Evolutionary conservation across 2,888 invertebrate genomes (phyloP), one percentile per base, ranked within the genome.

Genomic region (Argyra leucocephala): DNA sequence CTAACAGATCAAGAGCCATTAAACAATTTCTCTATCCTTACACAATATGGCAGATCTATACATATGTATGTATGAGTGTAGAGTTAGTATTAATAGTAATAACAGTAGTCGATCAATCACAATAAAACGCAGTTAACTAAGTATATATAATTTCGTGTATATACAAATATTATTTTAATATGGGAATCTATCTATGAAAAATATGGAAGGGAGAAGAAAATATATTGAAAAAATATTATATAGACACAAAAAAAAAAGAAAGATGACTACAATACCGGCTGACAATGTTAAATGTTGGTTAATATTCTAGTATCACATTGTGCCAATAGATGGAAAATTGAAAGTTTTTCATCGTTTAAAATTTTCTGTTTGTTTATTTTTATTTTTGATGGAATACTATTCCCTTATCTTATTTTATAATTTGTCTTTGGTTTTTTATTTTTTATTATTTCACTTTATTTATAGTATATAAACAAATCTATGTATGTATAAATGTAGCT

Each of bases 1-100:
- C 67, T 66, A 69, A 69, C 68, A 67, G 69, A 70, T 69, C 69
- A 69, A 18, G 67, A 69, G 61, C 68, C 70, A 71, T 70, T 70
- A 69, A 70, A 69, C 69, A 71, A 69, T 70, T 70, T 70, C 67
- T n/a, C n/a, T n/a, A n/a, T 68, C 69, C 23, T 23, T 7, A 23
- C 6, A 58, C 59, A 59, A 15, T 23, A 59, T 12, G 15, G 18
- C 6, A 48, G 31, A 7, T n/a, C n/a, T n/a, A n/a, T n/a, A n/a
- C n/a, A n/a, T n/a, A 31, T 31, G 31, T 31, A 31, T n/a, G n/a
- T n/a, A n/a, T n/a, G n/a, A n/a, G n/a, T n/a, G 31, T 12, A 31
- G 31, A 10, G 31, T 6, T 31, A 31, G 31, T 31, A 12, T 10
- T 31, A 12, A 12, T 31, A 31, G 31, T 48, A 48, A 18, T 48